A percentile compares a stretch with the other conserved stretches of the same genome.
phyloP scores from a whole-genome alignment of 2,113 vertebrate genomes.

The Ancistrus triradiatus region DNA sequence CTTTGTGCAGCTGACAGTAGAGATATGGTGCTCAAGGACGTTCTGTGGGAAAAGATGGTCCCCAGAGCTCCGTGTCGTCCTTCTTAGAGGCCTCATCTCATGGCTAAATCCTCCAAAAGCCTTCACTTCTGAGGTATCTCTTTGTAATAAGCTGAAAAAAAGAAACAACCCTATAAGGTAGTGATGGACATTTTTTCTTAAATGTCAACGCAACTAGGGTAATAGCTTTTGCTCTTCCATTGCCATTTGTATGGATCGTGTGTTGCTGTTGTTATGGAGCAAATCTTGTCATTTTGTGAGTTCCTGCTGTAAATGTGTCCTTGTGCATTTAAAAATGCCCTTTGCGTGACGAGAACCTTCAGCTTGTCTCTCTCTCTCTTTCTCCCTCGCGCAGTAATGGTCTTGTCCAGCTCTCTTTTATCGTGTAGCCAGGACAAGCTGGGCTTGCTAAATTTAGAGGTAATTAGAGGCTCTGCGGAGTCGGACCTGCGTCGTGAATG shows the following conservation, averaged over 20 bases:
- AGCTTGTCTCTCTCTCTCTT: background rate
- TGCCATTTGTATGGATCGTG: no score
- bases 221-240: no score
- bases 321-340: conserved; percentile 32
- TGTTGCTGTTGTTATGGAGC: no score
- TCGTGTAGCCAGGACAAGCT: conserved; percentile 40
- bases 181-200: no score
- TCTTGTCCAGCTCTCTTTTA: conserved; percentile 20
- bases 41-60: conserved; percentile 20
- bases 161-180: no score
- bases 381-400: no score
- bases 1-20: conserved; percentile 12
- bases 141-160: no score
- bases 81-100: conserved; percentile 6
- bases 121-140: no score
- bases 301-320: conserved; percentile 16
- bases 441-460: conserved; percentile 58
- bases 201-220: no score
- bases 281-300: background rate
- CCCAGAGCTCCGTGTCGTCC: conserved; percentile 1
- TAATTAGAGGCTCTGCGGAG: conserved; percentile 53
- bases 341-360: conserved; percentile 16
- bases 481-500: conserved; percentile 46
- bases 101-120: conserved; percentile 23
- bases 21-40: conserved; percentile 34